Evolutionary conservation across 1,140 invertebrate species (phyloP), one percentile per base, ranked within the genome.

Genomic region (Portunus trituberculatus): DNA sequence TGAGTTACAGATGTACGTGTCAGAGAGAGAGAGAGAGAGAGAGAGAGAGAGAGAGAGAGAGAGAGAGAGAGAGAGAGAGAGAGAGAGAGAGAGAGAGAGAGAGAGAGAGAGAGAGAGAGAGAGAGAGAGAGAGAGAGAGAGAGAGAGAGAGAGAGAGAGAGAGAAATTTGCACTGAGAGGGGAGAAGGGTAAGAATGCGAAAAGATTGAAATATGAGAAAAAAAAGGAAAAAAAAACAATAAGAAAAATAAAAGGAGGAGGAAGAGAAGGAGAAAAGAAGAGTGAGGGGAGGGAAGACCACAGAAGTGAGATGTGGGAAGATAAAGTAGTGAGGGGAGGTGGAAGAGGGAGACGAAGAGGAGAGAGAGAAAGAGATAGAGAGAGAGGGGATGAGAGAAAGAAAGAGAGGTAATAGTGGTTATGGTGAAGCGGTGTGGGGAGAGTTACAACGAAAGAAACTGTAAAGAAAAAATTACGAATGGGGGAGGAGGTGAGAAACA

Each of bases 21-120:
- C 12, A 32, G 86, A 32, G 86, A 32, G 86, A 32, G 86, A 88
- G 86, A 88, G 86, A 88, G 86, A 88, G 86, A 88, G 86, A 88
- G 86, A 88, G 86, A 88, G 86, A 88, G 86, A 88, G 86, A 88
- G 86, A 88, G 86, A 88, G 86, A 88, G 86, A 88, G 86, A 39
- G 87, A 89, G 87, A 39, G 87, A 39, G 29, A 89, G 87, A 39
- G 87, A 39, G 32, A 89, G 87, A 39, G 87, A 39, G 87, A 89
- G 32, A 59, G 52, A 59, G 52, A 59, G 52, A 59, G 52, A 59
- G 52, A 59, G 52, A 59, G 52, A 59, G 52, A 59, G 52, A 59
- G 52, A 59, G 52, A 59, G 52, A 59, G 52, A 59, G 52, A 59
- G 52, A 59, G 52, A 59, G 52, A 59, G 52, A 59, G 52, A 59